phyloP scores from a whole-genome alignment of 2,113 vertebrate genomes.

The Columba livia region DNA sequence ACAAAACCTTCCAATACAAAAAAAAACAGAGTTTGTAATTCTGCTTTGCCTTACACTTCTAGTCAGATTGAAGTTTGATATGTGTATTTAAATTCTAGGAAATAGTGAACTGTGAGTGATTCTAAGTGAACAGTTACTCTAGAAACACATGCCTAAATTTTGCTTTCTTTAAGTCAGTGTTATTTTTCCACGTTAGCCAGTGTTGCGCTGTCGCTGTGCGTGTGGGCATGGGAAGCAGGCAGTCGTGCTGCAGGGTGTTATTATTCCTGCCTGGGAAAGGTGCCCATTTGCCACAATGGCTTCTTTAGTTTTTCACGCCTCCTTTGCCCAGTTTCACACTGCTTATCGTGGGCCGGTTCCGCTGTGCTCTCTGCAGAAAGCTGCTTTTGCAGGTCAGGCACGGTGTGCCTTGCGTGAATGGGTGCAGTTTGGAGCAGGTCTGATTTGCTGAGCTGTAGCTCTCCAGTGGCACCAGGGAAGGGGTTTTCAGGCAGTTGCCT shows the following conservation, averaged over 20 bases:
- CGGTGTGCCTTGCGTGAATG: not conserved
- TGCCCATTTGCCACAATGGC: slow-evolving; percentile 30
- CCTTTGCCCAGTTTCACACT: not conserved
- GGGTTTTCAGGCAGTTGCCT: not conserved
- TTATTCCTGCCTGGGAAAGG: slow-evolving; percentile 47
- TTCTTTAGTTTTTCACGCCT: slow-evolving; percentile 1
- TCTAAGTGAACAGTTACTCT: not conserved
- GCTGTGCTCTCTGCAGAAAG: not conserved
- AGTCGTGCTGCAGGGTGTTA: slow-evolving; percentile 18
- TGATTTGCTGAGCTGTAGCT: not conserved
- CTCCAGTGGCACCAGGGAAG: not conserved
- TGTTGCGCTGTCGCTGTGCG: not conserved
- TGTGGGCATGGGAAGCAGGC: slow-evolving; percentile 19
- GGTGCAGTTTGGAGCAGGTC: not conserved
- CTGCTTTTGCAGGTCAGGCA: not conserved
- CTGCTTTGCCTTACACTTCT: not conserved
- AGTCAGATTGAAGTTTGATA: not conserved
- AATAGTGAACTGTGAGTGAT: not conserved
- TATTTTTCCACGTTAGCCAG: not conserved
- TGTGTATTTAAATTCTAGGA: not conserved
- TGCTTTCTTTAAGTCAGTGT: not conserved
- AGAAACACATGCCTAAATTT: not conserved
- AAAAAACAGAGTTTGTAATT: slow-evolving; percentile 12
- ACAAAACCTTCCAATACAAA: not conserved
- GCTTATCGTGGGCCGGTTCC: not conserved